phyloP scores from a whole-genome alignment of 2,113 vertebrate species.

The Thamnophis sirtalis region DNA sequence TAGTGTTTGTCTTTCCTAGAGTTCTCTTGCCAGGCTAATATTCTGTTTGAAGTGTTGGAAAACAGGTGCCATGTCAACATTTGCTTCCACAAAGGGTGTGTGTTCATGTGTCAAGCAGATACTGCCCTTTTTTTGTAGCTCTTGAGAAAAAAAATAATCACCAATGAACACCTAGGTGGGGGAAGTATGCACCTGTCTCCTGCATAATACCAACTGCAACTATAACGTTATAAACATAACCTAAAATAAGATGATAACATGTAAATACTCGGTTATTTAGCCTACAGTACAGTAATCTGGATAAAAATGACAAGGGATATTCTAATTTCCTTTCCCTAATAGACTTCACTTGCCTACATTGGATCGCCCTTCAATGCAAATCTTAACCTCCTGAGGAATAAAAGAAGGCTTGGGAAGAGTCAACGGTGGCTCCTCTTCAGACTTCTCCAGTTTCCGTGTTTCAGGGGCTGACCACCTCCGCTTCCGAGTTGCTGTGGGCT shows the following conservation, averaged over 20 bases:
- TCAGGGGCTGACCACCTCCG: conserved; percentile 97
- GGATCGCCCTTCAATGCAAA: conserved; percentile 98
- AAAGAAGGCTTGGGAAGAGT: conserved; percentile 96
- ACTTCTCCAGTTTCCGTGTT: conserved; percentile 90
- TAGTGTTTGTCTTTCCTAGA: conserved; percentile 44
- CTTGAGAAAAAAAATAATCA: conserved; percentile 58
- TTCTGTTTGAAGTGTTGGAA: conserved; percentile 53
- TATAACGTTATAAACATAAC: conserved; percentile 86
- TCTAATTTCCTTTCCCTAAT: conserved; percentile 64
- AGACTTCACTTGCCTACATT: conserved; percentile 91
- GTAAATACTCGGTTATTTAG: conserved; percentile 88
- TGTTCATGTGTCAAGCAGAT: conserved; percentile 49
- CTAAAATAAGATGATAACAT: conserved; percentile 87
- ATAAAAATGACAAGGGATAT: conserved; percentile 75
- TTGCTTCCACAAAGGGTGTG: conserved; percentile 56
- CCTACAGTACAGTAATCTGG: conserved; percentile 92
- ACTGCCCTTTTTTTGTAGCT: conserved; percentile 58
- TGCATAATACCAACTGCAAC: conserved; percentile 80
- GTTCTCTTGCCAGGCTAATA: conserved; percentile 57
- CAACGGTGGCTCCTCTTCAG: conserved; percentile 90
- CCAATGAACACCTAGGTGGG: conserved; percentile 67
- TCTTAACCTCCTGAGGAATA: conserved; percentile 96
- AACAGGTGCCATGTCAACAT: conserved; percentile 59
- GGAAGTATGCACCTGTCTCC: conserved; percentile 79
- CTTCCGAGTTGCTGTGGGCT: conserved; percentile 81